Conservation (phyloP, 37 sponge, comb jelly and placozoan genomes). For the Mnemiopsis leidyi region DNA sequence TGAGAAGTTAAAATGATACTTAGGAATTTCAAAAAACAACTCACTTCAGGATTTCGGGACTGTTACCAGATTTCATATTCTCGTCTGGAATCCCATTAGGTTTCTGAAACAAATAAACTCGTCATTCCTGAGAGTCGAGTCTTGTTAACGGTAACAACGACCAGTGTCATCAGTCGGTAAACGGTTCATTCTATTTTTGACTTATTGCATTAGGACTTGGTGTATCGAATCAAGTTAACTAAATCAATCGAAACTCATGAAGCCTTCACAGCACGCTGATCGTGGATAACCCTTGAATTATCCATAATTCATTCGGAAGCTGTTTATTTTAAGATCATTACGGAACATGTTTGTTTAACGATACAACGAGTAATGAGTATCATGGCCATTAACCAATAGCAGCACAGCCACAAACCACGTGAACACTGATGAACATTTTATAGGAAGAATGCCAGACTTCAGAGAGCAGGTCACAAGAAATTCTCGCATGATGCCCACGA, state of each 20-base stretch:
- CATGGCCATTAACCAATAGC: too few relatives aligned
- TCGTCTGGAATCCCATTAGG: not conserved
- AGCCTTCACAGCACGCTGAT: not conserved
- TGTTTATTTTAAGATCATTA: not conserved
- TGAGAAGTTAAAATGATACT: too few relatives aligned
- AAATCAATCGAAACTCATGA: too few relatives aligned
- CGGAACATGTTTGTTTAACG: not conserved
- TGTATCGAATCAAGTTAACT: not conserved
- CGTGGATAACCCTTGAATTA: not conserved
- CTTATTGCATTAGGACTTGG: not conserved
- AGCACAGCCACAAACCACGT: too few relatives aligned
- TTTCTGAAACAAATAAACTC: slow-evolving; percentile 2
- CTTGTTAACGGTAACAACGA: not conserved
- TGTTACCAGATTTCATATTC: slow-evolving; percentile 25
- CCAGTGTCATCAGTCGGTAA: not conserved
- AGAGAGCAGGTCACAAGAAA: not conserved
- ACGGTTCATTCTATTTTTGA: not conserved
- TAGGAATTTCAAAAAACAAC: too few relatives aligned
- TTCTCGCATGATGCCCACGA: not conserved
- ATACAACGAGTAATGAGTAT: not conserved
- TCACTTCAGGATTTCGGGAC: slow-evolving; percentile 32
- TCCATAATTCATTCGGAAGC: not conserved
- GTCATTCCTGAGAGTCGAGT: not conserved
- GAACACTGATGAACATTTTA: not conserved
- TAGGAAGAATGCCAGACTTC: not conserved